Evolutionary conservation across 2,797 vertebrate genomes (phyloP), one percentile per base, ranked within the genome.

Genomic region (Pyrocephalus nanus): DNA sequence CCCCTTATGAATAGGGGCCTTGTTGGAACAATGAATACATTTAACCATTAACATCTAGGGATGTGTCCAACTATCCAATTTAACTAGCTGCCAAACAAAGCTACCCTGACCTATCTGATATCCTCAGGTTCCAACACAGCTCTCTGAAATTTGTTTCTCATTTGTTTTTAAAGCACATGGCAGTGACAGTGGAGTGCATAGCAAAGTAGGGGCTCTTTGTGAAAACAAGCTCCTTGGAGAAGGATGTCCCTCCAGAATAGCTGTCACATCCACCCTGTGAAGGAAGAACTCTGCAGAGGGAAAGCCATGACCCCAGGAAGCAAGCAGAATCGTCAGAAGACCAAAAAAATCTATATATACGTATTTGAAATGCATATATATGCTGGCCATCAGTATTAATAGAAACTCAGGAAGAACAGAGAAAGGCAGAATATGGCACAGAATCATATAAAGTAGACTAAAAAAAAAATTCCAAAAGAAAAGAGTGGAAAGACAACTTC

Each of bases 11-110:
- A 97, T 97, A 92, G 92, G 65, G 78, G 50, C 94, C 95, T 97
- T 97, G 97, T 97, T 97, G 92, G 90, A 80, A 94, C 86, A 95
- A 95, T 91, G 95, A 96, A 94, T 83, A 95, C 94, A 92, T 95
- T 87, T 96, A 73, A 90, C 90, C 95, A 97, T 89, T 91, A 94
- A 95, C 81, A 90, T 95, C 90, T 90, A 96, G 84, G 87, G 96
- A 97, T 95, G 93, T 91, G 90, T 90, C 5, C 22, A 93, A 88
- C 91, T 94, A 92, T 67, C 91, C 81, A 42, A 50, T 86, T 92
- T 94, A 97, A 97, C 94, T 64, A 92, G 85, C 91, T 84, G 74
- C 77, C 92, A 92, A 22, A 94, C 91, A 96, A 95, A 97, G 91
- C 91, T 54, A 58, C 88, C 76, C n/a, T 84, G 92, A 96, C 93